Base-by-base conservation (phyloP, 2,888 invertebrate species). In the Cybosia mesomella region DNA sequence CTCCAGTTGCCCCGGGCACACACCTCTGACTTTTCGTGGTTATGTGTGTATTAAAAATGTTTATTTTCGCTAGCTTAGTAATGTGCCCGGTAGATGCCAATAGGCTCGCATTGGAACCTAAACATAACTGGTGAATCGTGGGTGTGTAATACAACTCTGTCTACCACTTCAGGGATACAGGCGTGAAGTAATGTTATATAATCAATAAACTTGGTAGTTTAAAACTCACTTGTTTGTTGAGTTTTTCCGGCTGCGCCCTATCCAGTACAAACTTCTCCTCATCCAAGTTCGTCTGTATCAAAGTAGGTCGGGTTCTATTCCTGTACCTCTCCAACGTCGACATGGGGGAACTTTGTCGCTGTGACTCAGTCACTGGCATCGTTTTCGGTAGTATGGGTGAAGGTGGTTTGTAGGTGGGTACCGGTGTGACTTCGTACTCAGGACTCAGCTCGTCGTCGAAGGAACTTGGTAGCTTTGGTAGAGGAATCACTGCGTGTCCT, bases 181-280 rank as follows among this genome's bases (percentile, higher is more conserved):
- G n/a, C n/a, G n/a, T n/a, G n/a, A n/a, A n/a, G n/a, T n/a, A n/a
- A n/a, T n/a, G n/a, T n/a, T n/a, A n/a, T n/a, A n/a, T n/a, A n/a
- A n/a, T n/a, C n/a, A n/a, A n/a, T n/a, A n/a, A n/a, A n/a, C n/a
- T n/a, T n/a, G n/a, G n/a, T n/a, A n/a, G 39, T 18, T 43, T 7
- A 2, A 5, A 10, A 28, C 65, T 62, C 71, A 94, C 95, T 92
- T 95, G 95, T 76, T 95, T 95, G 82, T 94, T 94, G 75, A 95
- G 89, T 76, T 90, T 92, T 80, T 96, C 96, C 36, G 95, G 95
- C 79, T 95, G 95, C 70, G 96, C 95, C 74, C 95, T 93, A 93
- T 98, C 96, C 93, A 97, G 94, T 89, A 97, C 96, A 85, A 97
- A 96, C 94, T 97, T 95, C 94, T 96, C 96, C 92, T 98, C 96